Conservation (phyloP, 2,888 invertebrate species). For the Cephus spinipes region DNA sequence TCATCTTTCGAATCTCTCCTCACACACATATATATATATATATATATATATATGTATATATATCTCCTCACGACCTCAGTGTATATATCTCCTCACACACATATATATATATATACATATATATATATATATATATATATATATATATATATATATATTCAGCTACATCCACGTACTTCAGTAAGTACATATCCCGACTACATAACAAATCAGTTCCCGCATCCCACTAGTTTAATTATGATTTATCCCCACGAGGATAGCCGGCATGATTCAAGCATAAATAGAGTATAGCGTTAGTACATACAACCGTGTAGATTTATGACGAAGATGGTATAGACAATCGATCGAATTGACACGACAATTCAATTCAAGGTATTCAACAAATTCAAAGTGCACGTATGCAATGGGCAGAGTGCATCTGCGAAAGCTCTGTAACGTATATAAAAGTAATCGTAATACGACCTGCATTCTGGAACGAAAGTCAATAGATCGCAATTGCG, state of each 20-base stretch:
- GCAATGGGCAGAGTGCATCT: no score
- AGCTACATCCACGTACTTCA: neutral
- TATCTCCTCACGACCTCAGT: no score
- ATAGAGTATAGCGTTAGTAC: neutral
- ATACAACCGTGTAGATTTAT: neutral
- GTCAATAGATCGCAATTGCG: no score
- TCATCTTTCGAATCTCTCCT: conserved; percentile 2
- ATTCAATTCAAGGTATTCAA: neutral
- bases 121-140: no score
- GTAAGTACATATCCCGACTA: no score
- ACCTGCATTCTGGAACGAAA: no score
- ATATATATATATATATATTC: conserved; percentile 3
- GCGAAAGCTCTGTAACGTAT: no score
- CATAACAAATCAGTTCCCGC: no score
- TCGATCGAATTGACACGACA: neutral
- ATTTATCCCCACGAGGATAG: conserved; percentile 2
- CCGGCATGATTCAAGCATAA: no score
- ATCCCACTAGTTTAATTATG: conserved; percentile 3
- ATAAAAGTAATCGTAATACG: no score
- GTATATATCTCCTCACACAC: no score
- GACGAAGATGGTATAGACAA: neutral
- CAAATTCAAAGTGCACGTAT: neutral
- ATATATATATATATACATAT: no score
- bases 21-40: neutral
- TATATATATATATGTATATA: conserved; percentile 1